Percentiles rank a stretch among this genome's conserved stretches.
phyloP scores from a whole-genome alignment of 2,113 vertebrate species.

The Oreotragus oreotragus region DNA sequence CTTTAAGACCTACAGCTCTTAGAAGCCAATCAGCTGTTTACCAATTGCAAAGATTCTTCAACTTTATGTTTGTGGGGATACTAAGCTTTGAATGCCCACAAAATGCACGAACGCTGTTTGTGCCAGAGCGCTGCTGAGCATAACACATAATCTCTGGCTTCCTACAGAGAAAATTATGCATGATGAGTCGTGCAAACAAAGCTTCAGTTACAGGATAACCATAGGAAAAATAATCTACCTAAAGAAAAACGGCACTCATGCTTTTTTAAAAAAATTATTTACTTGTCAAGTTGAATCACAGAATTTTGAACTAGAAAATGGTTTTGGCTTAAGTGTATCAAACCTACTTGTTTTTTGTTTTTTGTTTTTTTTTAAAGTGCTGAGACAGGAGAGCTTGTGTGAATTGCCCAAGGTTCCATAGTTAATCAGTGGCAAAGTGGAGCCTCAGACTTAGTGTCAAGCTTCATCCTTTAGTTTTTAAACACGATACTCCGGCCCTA shows the following conservation, averaged over 20 bases:
- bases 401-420: background rate
- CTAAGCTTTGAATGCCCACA: background rate
- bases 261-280: slow-evolving; percentile 11
- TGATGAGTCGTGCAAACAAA: background rate
- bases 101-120: background rate
- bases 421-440: background rate
- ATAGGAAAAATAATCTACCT: background rate
- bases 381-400: background rate
- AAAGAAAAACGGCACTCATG: background rate
- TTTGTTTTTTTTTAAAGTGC: no score
- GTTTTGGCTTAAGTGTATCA: background rate
- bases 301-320: background rate
- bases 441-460: background rate
- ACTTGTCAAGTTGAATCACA: background rate
- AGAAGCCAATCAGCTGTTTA: background rate
- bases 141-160: background rate
- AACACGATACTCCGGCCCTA: background rate
- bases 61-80: background rate
- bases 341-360: background rate
- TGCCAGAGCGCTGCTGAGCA: background rate
- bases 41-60: background rate
- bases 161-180: background rate
- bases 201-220: background rate
- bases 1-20: background rate
- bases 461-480: background rate